Evolutionary conservation across 2,888 invertebrate genomes (phyloP).

Genomic region (Meloe dianella): DNA sequence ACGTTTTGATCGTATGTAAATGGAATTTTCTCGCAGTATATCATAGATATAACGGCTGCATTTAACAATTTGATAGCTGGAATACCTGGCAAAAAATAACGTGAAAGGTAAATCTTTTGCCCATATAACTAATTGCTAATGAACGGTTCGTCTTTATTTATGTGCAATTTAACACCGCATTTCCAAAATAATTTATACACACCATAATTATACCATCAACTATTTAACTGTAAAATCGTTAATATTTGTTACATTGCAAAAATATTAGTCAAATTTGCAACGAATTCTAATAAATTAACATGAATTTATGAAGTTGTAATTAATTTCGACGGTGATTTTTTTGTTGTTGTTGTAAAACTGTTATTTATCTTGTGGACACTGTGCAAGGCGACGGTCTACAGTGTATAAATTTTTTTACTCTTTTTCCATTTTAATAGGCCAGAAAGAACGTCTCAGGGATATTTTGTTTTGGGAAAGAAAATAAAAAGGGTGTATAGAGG

Average conservation of each 20-base stretch:
- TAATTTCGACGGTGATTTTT: neutral
- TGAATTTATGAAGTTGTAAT: neutral
- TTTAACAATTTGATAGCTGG: constrained; percentile 17
- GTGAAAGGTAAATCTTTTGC: constrained; percentile 39
- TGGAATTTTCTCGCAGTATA: constrained; percentile 18
- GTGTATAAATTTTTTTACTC: neutral
- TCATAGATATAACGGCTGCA: constrained; percentile 22
- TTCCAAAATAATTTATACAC: constrained; percentile 16
- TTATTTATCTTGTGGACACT: neutral
- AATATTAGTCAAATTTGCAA: neutral
- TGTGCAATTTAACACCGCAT: constrained; percentile 11
- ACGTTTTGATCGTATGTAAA: constrained; percentile 17
- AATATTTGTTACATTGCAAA: constrained; percentile 3
- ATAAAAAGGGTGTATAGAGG: neutral
- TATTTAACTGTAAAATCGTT: neutral
- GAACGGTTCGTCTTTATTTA: constrained; percentile 19
- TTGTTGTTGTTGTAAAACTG: neutral
- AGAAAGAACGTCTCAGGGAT: neutral
- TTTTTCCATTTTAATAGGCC: neutral
- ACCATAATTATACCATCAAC: constrained; percentile 2
- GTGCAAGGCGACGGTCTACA: constrained; percentile 9
- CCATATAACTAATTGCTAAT: constrained; percentile 32
- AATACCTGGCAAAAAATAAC: constrained; percentile 34
- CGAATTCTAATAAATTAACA: neutral
- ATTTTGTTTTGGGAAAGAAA: neutral